Evolutionary conservation across 2,888 invertebrate genomes (phyloP), one percentile per base, ranked within the genome.

Genomic region (Rotaria magnacalcarata): DNA sequence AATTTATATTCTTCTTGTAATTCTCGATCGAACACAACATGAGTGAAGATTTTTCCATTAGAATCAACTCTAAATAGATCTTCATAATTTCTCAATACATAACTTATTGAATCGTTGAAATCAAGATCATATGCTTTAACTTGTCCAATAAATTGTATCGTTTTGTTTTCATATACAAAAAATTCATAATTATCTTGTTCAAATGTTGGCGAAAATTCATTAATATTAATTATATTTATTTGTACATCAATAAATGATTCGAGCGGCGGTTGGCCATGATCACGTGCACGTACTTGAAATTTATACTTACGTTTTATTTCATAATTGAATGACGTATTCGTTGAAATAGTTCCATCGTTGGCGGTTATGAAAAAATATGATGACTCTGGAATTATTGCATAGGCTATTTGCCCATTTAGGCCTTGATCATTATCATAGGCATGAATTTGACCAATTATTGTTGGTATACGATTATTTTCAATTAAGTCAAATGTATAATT

Each of bases 381-480:
- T 19, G 34, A 52, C 27, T 7, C 3, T 41, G 52, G 34, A 19
- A 54, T 24, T 11, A 84, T 54, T 3, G 8, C 10, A 16, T 84
- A 52, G 2, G 41, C 24, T 54, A 84, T 54, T 34, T 56, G 84
- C n/a, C 56, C 56, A 52, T 84, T 56, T n/a, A 34, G 16, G 54
- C 47, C 84, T 24, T 56, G 41, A 84, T 84, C 84, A 19, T 5
- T 34, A 54, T 84, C 84, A 24, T 21, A 54, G 2, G 84, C 84
- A 84, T 27, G 24, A 6, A 84, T 11, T 54, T 84, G 84, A 11
- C 52, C 52, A 21, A 84, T 54, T 8, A 34, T 56, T 54, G 84
- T 84, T 19, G 54, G 54, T 52, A 84, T 27, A 14, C 54, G 84
- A 52, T 52, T 84, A 54, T 84, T 84, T 84, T 84, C 84, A 34